Evolutionary conservation across 2,113 vertebrate genomes (phyloP).

Genomic region (Podocnemis expansa): DNA sequence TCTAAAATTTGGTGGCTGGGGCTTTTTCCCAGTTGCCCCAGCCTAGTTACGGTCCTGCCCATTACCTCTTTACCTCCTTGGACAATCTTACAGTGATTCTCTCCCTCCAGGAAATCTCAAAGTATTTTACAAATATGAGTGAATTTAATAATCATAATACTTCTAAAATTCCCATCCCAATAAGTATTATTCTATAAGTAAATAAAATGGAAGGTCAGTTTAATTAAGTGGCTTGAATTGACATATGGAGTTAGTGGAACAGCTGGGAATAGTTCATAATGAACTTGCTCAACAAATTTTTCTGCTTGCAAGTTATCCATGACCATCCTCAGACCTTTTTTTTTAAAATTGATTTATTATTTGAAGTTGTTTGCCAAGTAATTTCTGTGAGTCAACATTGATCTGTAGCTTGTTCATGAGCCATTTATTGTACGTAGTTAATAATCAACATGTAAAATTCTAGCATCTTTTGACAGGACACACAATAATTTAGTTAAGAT

Average conservation of each 20-base stretch:
- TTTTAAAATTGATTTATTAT: background rate
- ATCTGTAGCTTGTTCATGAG: background rate
- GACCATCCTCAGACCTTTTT: background rate
- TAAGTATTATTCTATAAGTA: background rate
- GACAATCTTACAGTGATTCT: background rate
- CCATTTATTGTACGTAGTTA: background rate
- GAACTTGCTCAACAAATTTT: background rate
- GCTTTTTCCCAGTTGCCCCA: too few relatives aligned
- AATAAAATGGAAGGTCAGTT: background rate
- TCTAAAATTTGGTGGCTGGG: too few relatives aligned
- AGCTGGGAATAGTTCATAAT: background rate
- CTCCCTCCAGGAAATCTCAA: background rate
- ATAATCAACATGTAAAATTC: background rate
- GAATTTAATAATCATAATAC: background rate
- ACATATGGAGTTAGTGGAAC: background rate
- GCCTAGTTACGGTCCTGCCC: too few relatives aligned
- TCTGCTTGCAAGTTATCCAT: background rate
- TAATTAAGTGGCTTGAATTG: background rate
- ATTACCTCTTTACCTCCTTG: background rate
- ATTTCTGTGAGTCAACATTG: background rate
- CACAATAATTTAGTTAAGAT: background rate
- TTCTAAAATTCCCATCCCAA: background rate
- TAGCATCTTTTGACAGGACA: background rate
- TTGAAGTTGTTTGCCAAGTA: background rate
- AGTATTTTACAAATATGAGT: background rate